phyloP scores from a whole-genome alignment of 2,113 vertebrate species.

The Pollachius pollachius region DNA sequence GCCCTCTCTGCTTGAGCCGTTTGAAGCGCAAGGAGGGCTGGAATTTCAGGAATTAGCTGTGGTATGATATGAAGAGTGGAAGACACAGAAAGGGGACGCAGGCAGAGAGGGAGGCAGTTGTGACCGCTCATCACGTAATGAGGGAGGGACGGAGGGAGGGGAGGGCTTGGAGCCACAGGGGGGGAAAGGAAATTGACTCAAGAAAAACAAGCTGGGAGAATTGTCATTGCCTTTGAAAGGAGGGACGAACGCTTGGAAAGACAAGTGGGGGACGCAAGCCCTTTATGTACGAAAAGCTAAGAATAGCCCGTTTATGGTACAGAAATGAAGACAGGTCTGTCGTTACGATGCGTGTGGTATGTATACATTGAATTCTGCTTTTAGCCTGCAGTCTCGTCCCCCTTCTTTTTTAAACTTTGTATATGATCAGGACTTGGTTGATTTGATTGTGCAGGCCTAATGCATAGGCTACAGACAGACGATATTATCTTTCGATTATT shows the following conservation, averaged over 20 bases:
- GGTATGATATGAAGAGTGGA: conserved; percentile 76
- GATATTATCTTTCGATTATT: no score
- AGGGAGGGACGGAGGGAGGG: conserved; percentile 42
- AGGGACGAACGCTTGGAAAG: not conserved
- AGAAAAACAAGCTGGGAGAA: conserved; percentile 9
- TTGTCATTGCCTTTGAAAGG: conserved; percentile 27
- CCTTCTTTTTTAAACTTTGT: no score
- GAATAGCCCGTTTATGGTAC: not conserved
- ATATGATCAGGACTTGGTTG: no score
- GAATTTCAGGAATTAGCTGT: conserved; percentile 80
- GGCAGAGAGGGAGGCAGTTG: conserved; percentile 47
- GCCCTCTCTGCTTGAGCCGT: conserved; percentile 51
- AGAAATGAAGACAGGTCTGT: not conserved
- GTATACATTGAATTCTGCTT: not conserved
- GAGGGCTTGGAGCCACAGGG: conserved; percentile 39
- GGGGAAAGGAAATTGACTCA: conserved; percentile 47
- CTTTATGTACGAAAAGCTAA: not conserved
- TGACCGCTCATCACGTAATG: conserved; percentile 64
- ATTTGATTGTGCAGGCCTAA: no score
- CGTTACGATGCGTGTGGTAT: not conserved
- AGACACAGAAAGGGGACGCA: conserved; percentile 38
- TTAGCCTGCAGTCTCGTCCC: no score
- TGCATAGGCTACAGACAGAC: no score
- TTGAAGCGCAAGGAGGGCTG: conserved; percentile 71
- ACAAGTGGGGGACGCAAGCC: not conserved